Base-by-base conservation (phyloP, 2,888 invertebrate species). In the Noctua comes region DNA sequence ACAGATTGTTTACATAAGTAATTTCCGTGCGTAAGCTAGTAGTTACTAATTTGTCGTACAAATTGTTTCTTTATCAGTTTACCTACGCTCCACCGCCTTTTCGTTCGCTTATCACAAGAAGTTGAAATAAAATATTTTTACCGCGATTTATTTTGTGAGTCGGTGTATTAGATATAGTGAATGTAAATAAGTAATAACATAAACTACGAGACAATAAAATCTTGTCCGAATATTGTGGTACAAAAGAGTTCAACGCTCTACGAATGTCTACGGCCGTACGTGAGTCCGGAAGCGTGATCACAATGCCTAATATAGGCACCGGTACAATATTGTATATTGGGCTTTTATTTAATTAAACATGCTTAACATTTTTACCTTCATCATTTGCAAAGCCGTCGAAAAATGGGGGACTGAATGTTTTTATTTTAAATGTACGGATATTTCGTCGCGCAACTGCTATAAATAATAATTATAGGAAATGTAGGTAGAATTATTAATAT, bases 241-340 rank as follows among this genome's bases (percentile, higher is more conserved):
- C 90, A 94, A 95, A 95, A 95, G 95, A 95, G 93, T 95, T 95
- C 95, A 95, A 95, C 95, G 95, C 93, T 90, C 92, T 90, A 81
- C 54, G 79, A 82, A 88, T 81, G 87, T 86, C 82, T 87, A 80
- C 76, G 68, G 77, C 65, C 59, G 75, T 86, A 88, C 86, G 88
- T 88, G 89, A 76, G 82, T 69, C 86, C 84, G 87, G 88, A 91
- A 90, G 83, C 89, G 85, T 88, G 86, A 86, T 46, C 83, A 81
- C 71, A 89, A 88, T 89, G 64, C 73, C 81, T 79, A 81, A 86
- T 83, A 78, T 73, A 72, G 43, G 46, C 68, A 77, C 64, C 57
- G 51, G 74, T 54, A 71, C 62, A 71, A n/a, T 69, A 69, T 71
- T 27, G 57, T 40, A 46, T 54, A 72, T 68, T 77, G 31, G 8